Base-by-base conservation (phyloP, 2,113 vertebrate genomes). In the Hemibagrus wyckioides region DNA sequence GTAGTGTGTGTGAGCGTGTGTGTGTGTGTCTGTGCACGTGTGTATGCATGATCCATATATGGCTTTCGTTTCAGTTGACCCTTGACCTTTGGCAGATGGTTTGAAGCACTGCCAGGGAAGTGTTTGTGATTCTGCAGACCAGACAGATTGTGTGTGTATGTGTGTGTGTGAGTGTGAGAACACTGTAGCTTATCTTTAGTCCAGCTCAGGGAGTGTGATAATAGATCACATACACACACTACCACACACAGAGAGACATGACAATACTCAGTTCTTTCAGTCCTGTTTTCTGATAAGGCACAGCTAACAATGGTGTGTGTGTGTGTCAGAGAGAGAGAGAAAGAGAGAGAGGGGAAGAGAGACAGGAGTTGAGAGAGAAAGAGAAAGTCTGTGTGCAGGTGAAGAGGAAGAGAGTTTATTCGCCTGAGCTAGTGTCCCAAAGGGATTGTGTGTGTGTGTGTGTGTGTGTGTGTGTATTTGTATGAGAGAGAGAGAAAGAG, bases 41-140 rank as follows among this genome's bases (percentile, higher is more conserved):
- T 56, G 13, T 8, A 9, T 56, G 33, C 41, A 59, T 63, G 85
- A 69, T 85, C 85, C 85, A 85, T 89, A 87, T 90, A 86, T 83
- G 88, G 88, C 65, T 89, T 88, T 84, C 88, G 84, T 90, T 84
- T 89, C 65, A 67, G 86, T 82, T 88, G 86, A 90, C 88, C 83
- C 81, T 88, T 90, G 86, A 90, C 88, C 90, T 90, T 84, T 88
- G 88, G 81, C 90, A 90, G 90, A 90, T 90, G 90, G 86, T 90
- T 90, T 89, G 90, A 89, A 88, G 88, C 88, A 86, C 85, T 86
- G 90, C 90, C 88, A 89, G 81, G 54, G 71, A 90, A 86, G 84
- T 81, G 71, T 86, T 84, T 89, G 90, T 89, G 88, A 88, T 89
- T 90, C 77, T 89, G 86, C 88, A 88, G 90, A 89, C 86, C 90